Evolutionary conservation across 2,888 invertebrate species (phyloP), one percentile per base, ranked within the genome.

Genomic region (Eudemis profundana): DNA sequence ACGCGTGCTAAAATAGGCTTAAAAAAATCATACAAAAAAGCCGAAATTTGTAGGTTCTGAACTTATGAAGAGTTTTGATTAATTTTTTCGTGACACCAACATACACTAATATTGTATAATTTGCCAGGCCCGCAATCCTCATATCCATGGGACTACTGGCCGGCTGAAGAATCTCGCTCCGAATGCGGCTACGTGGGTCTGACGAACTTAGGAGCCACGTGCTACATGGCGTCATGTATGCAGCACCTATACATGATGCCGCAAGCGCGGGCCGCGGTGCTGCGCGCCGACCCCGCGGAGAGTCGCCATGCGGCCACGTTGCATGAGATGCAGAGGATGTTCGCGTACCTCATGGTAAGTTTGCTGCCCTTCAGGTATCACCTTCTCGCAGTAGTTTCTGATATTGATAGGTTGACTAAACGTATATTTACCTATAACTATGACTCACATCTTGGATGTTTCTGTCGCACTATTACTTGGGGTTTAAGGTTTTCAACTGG

Each of bases 181-280:
- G 97, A 97, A 78, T 98, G 98, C 84, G 98, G 98, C 10, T 98
- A 97, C 87, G 98, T 98, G 0, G 98, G 98, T 0, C 93, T 98
- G 3, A 98, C 98, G 0, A 98, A 98, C 89, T 93, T 98, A 14
- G 98, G 98, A 23, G 98, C 98, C 23, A 98, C 98, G 0, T 98
- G 98, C 84, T 98, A 98, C 86, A 98, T 98, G 98, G 98, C 98
- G 8, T 97, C 98, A 2, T 98, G 98, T 79, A 97, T 98, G 95
- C 98, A 98, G 85, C 98, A 98, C 86, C 90, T 98, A 70, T 98
- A 97, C 85, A 98, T 98, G 98, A 98, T 98, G 96, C 98, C 98
- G 4, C 97, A 97, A 79, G 97, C 98, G 0, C 93, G 98, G 56
- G 95, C 96, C 51, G 96, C 97, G 0, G 95, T 98, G 73, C 89